Conservation (phyloP, 2,113 vertebrate species). For the Benitochromis conjunctus region DNA sequence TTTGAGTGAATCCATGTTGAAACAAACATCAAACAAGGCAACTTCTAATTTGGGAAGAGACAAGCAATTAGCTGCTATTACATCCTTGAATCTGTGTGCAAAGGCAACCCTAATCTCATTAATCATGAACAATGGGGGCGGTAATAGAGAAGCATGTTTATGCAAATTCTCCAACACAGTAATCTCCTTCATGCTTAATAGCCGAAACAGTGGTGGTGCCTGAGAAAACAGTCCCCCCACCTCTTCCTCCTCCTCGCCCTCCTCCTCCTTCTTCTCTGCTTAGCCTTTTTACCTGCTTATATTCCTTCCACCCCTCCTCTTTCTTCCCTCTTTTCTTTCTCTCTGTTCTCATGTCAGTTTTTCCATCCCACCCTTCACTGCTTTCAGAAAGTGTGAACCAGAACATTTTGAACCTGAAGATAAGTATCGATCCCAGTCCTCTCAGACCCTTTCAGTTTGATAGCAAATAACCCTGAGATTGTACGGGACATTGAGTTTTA, state of each 20-base stretch:
- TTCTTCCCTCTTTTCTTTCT: neutral
- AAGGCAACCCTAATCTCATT: slow-evolving; percentile 62
- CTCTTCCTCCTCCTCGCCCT: neutral
- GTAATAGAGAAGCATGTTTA: slow-evolving; percentile 64
- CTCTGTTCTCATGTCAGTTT: neutral
- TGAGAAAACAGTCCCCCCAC: slow-evolving; percentile 30
- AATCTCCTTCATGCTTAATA: slow-evolving; percentile 52
- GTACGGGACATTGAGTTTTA: slow-evolving; percentile 26
- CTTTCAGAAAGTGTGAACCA: neutral
- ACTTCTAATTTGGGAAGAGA: slow-evolving; percentile 63
- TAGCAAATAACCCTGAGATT: slow-evolving; percentile 2
- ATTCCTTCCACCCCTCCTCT: neutral
- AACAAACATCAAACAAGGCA: slow-evolving; percentile 48
- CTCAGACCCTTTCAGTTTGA: neutral
- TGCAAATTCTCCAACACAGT: slow-evolving; percentile 56
- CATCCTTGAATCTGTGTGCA: slow-evolving; percentile 42
- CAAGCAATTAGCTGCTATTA: slow-evolving; percentile 65
- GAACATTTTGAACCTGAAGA: neutral
- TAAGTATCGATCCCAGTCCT: slow-evolving; percentile 23
- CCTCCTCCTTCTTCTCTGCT: neutral
- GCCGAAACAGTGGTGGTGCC: slow-evolving; percentile 31
- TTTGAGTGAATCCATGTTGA: slow-evolving; percentile 9
- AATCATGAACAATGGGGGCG: slow-evolving; percentile 67
- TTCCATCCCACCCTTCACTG: neutral
- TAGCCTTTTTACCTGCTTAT: neutral